Evolutionary conservation across 1,140 invertebrate species (phyloP).

Genomic region (fruit fly (Drosophila melanogaster)): DNA sequence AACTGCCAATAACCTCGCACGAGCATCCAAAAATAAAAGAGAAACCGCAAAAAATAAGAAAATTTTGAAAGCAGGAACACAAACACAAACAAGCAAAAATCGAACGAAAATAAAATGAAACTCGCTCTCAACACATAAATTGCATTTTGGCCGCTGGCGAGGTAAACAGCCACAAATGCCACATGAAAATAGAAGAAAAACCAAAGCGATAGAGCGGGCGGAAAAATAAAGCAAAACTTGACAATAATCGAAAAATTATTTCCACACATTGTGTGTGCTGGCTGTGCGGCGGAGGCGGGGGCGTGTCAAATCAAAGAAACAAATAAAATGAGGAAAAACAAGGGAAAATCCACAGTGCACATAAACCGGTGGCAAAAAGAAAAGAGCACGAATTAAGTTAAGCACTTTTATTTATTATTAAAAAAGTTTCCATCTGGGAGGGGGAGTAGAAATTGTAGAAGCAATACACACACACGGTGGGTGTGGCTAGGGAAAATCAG

Average conservation of each 20-base stretch:
- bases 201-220: slow-evolving; percentile 2
- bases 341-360: slow-evolving; percentile 29
- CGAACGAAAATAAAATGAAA: slow-evolving; percentile 26
- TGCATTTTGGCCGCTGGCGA: slow-evolving; percentile 77
- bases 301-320: slow-evolving; percentile 73
- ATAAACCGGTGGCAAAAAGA: slow-evolving; percentile 9
- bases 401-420: slow-evolving; percentile 83
- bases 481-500: slow-evolving; percentile 45
- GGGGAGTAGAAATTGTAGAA: neutral
- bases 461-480: neutral
- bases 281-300: slow-evolving; percentile 2
- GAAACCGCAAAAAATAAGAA: slow-evolving; percentile 26
- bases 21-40: slow-evolving; percentile 54
- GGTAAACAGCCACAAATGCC: slow-evolving; percentile 78
- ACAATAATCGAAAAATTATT: slow-evolving; percentile 82
- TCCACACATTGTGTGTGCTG: slow-evolving; percentile 48
- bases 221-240: slow-evolving; percentile 73
- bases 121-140: slow-evolving; percentile 71
- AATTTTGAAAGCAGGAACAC: slow-evolving; percentile 36
- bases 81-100: slow-evolving; percentile 37
- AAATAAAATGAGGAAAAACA: slow-evolving; percentile 68
- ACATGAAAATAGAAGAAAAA: slow-evolving; percentile 54
- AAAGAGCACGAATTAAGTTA: slow-evolving; percentile 74
- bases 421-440: slow-evolving; percentile 66
- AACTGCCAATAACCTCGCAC: slow-evolving; percentile 70